phyloP scores from a whole-genome alignment of 2,113 vertebrate genomes.

The Atrichornis clamosus region DNA sequence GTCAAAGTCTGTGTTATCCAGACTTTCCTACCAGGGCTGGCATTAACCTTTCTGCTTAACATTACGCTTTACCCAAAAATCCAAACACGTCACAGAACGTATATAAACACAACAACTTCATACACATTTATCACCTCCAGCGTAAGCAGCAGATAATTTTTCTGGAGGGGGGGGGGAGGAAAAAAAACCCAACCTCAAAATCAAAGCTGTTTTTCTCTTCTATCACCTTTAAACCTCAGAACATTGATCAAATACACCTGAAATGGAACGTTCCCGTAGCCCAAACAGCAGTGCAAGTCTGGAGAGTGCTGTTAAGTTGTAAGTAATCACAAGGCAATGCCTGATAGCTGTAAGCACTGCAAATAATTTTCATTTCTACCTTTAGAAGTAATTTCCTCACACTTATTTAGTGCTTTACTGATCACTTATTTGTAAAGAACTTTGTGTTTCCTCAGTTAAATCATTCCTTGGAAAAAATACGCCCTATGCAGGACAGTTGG shows the following conservation, averaged over 20 bases:
- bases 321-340: background rate
- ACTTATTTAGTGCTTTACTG: background rate
- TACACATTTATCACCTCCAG: background rate
- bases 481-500: background rate
- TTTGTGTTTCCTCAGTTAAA: background rate
- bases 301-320: background rate
- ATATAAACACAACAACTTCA: background rate
- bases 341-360: background rate
- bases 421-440: background rate
- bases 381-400: background rate
- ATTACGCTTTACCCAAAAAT: background rate
- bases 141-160: background rate
- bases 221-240: background rate
- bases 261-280: background rate
- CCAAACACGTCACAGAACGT: background rate
- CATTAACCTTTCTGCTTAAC: background rate
- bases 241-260: background rate
- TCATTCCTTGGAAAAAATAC: background rate
- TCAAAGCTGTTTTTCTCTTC: background rate
- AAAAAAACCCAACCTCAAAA: rapidly evolving
- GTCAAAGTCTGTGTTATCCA: background rate
- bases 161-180: background rate
- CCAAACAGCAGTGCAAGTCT: background rate
- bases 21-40: background rate
- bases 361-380: background rate